These are phyloP conservation scores for Bursaphelenchus mucronatus DNA, from an alignment of 1,140 invertebrate genomes.

Conservation along the genomic window DNA sequence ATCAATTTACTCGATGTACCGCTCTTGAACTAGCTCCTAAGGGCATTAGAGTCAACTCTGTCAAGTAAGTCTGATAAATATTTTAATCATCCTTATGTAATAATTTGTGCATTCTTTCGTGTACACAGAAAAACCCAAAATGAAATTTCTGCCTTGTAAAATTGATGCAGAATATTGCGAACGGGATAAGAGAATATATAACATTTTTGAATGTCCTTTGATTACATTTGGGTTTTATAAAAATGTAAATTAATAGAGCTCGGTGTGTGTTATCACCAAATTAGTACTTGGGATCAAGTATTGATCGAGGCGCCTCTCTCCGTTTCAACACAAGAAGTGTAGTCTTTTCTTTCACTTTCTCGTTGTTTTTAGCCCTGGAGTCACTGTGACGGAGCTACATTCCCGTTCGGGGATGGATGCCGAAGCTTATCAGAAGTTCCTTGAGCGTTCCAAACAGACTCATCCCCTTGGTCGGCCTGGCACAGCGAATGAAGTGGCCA, in stretches of 20 bases:
- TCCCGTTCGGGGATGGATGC: constrained; percentile 71
- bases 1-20: constrained; percentile 79
- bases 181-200: too few relatives aligned
- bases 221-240: too few relatives aligned
- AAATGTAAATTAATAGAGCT: too few relatives aligned
- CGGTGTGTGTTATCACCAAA: too few relatives aligned
- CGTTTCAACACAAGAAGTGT: too few relatives aligned
- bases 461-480: constrained; percentile 77
- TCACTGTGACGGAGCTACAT: constrained; percentile 73
- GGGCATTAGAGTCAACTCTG: constrained; percentile 63
- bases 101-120: too few relatives aligned
- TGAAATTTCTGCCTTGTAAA: too few relatives aligned
- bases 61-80: constrained; percentile 37
- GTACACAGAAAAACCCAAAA: too few relatives aligned
- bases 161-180: too few relatives aligned
- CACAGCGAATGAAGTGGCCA: constrained; percentile 72
- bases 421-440: constrained; percentile 70
- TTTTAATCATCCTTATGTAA: too few relatives aligned
- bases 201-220: too few relatives aligned
- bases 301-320: background rate
- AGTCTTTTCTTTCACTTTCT: background rate
- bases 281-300: background rate
- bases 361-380: constrained; percentile 68
- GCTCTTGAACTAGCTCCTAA: constrained; percentile 75
- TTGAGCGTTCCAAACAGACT: constrained; percentile 71